Conservation (phyloP, 2,797 vertebrate genomes). For the Apogon talboti region DNA sequence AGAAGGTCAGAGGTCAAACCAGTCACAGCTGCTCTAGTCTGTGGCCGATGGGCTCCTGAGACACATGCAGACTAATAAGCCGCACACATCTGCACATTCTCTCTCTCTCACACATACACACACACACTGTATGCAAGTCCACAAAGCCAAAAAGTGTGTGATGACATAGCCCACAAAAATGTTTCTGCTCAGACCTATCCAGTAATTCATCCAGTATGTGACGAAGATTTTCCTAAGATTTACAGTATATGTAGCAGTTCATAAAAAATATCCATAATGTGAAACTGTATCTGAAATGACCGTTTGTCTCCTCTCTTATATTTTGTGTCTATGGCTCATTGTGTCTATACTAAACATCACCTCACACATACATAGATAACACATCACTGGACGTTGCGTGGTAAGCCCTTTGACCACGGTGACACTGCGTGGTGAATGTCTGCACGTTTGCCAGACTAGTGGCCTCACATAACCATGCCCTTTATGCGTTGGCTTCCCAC, state of each 20-base stretch:
- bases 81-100: constrained; percentile 22
- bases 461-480: constrained; percentile 32
- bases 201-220: constrained; percentile 4
- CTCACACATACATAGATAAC: constrained; percentile 7
- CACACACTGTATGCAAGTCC: constrained; percentile 3
- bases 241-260: not conserved
- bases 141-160: constrained; percentile 11
- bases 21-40: constrained; percentile 74
- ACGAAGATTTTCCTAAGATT: not conserved
- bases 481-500: constrained; percentile 14
- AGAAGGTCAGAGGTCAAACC: constrained; percentile 67
- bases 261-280: not conserved
- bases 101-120: constrained; percentile 9
- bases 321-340: not conserved
- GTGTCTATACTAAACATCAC: not conserved
- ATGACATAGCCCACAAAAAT: constrained; percentile 12
- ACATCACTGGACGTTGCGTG: constrained; percentile 27
- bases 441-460: constrained; percentile 24
- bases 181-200: constrained; percentile 12
- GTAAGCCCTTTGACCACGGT: constrained; percentile 31
- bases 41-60: constrained; percentile 48
- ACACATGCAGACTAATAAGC: constrained; percentile 61
- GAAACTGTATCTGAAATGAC: not conserved
- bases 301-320: not conserved
- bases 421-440: constrained; percentile 38